phyloP scores from a whole-genome alignment of 2,888 invertebrate species.

The Lycophotia porphyrea region DNA sequence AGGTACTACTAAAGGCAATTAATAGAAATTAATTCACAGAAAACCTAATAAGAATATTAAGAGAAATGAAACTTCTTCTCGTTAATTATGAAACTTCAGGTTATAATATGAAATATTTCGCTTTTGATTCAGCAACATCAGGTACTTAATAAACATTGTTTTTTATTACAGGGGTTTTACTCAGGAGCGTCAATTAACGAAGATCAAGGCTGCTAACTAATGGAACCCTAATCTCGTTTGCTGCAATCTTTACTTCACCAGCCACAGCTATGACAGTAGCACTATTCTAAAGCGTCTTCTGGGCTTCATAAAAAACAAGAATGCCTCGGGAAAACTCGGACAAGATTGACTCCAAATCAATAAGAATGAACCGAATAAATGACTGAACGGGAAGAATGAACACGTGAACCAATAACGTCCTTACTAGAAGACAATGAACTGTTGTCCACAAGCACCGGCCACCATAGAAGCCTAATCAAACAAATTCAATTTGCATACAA shows the following conservation, averaged over 20 bases:
- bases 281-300: background rate
- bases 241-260: background rate
- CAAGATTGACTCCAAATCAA: background rate
- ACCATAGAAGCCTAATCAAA: constrained; percentile 14
- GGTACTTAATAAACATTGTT: background rate
- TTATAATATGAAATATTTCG: background rate
- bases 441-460: too few relatives aligned
- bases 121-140: background rate
- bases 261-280: background rate
- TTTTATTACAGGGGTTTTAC: background rate
- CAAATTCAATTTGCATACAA: background rate
- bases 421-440: too few relatives aligned
- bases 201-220: too few relatives aligned
- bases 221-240: background rate
- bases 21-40: constrained; percentile 29
- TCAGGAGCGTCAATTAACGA: too few relatives aligned
- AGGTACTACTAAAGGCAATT: constrained; percentile 13
- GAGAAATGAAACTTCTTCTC: constrained; percentile 42
- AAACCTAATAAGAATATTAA: constrained; percentile 66
- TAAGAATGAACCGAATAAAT: background rate
- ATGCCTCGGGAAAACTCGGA: background rate
- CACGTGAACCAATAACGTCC: too few relatives aligned
- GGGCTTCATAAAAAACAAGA: background rate
- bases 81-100: constrained; percentile 63
- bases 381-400: too few relatives aligned